Conservation (phyloP, 2,113 vertebrate species). For the Canis aureus region DNA sequence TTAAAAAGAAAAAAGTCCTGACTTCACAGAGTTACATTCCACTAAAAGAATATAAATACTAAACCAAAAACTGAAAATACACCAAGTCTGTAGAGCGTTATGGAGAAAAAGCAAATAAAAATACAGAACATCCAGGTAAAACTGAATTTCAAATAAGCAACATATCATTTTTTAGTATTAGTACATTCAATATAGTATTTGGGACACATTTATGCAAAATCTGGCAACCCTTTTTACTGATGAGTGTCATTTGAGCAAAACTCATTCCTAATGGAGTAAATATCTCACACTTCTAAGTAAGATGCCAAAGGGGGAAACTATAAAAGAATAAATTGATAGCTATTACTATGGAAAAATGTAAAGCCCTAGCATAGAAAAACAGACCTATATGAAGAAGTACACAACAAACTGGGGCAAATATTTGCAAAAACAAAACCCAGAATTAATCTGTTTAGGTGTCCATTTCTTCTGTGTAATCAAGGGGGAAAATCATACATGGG, state of each 20-base stretch:
- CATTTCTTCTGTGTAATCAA: neutral
- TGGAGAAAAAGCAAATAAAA: neutral
- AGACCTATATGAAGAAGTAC: neutral
- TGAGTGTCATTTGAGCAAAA: conserved; percentile 7
- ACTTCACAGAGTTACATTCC: neutral
- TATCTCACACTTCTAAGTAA: conserved; percentile 7
- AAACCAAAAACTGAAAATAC: neutral
- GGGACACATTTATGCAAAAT: neutral
- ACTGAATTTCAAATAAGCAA: neutral
- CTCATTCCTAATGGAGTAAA: neutral
- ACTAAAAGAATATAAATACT: neutral
- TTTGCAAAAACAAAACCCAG: neutral
- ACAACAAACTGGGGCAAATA: neutral
- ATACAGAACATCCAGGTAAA: neutral
- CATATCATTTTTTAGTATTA: neutral
- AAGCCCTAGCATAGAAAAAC: neutral
- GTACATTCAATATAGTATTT: neutral
- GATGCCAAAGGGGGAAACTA: conserved; percentile 19
- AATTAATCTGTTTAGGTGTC: neutral
- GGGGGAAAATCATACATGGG: neutral
- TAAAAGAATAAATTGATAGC: neutral
- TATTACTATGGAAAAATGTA: neutral
- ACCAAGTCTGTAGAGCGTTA: neutral
- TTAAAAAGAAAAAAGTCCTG: neutral
- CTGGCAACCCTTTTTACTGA: neutral